These are phyloP conservation scores for Pachycephala philippinensis DNA, from an alignment of 2,113 vertebrate genomes.

Conservation along the genomic window DNA sequence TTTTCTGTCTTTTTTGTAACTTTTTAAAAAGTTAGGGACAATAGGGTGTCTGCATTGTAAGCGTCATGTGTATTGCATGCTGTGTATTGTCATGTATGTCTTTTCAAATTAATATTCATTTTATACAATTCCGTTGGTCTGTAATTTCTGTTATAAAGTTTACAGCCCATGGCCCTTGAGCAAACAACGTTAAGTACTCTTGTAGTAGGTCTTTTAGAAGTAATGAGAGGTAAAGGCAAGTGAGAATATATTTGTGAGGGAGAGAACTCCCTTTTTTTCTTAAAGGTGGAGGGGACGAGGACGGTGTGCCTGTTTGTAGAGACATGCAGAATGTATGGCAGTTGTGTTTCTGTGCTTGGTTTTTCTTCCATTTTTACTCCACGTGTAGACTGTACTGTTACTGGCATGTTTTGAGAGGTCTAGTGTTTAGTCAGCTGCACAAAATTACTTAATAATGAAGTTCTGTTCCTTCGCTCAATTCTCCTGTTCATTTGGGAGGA, in stretches of 20 bases:
- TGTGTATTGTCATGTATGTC: background rate
- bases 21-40: background rate
- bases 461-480: background rate
- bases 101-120: background rate
- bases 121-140: background rate
- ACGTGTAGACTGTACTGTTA: background rate
- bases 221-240: background rate
- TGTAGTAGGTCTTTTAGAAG: background rate
- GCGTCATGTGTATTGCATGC: background rate
- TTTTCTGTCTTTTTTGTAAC: background rate
- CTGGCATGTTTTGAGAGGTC: background rate
- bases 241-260: background rate
- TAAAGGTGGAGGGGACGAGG: background rate
- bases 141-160: background rate
- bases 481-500: background rate
- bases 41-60: background rate
- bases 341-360: background rate
- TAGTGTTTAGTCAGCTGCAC: background rate
- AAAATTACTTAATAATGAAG: background rate
- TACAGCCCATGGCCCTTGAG: background rate
- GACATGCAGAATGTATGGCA: background rate
- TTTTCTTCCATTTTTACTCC: background rate
- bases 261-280: background rate
- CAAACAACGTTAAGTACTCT: background rate
- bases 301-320: background rate